Conservation (phyloP, 2,797 vertebrate genomes). For the Myioborus miniatus region DNA sequence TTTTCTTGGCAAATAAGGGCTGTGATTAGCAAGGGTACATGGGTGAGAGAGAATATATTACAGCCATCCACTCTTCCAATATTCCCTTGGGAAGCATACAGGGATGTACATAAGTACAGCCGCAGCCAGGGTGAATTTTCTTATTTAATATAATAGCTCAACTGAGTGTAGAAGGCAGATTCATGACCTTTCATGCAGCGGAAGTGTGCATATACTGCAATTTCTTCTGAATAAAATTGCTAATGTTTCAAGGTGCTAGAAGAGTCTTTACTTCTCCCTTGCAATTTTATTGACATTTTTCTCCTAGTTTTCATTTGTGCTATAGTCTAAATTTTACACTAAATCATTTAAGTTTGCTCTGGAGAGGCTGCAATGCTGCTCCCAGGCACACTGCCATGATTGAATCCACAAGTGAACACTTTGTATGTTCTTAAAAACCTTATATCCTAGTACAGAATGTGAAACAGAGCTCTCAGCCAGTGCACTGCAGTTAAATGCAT, state of each 20-base stretch:
- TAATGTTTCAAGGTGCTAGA: slow-evolving; percentile 51
- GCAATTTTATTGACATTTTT: slow-evolving; percentile 68
- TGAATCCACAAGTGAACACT: slow-evolving; percentile 62
- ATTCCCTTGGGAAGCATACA: neutral
- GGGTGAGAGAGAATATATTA: neutral
- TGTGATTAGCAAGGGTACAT: neutral
- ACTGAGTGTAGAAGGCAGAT: slow-evolving; percentile 37
- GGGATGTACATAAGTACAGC: slow-evolving; percentile 2
- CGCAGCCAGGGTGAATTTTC: slow-evolving; percentile 29
- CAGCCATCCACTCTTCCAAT: neutral
- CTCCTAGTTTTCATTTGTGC: slow-evolving; percentile 56
- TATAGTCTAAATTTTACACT: slow-evolving; percentile 55
- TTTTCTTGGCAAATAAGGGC: slow-evolving; percentile 23
- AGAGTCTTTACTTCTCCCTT: slow-evolving; percentile 50
- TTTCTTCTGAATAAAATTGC: slow-evolving; percentile 36
- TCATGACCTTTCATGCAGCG: slow-evolving; percentile 12
- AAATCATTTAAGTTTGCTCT: slow-evolving; percentile 57
- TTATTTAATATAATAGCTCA: slow-evolving; percentile 45
- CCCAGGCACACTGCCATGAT: slow-evolving; percentile 50
- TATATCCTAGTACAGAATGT: neutral
- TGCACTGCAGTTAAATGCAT: slow-evolving; percentile 52
- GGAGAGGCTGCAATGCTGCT: slow-evolving; percentile 53
- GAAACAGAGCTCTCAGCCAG: slow-evolving; percentile 32
- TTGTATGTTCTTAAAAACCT: slow-evolving; percentile 50
- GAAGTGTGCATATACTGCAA: slow-evolving; percentile 36